These are phyloP conservation scores for Noctilio leporinus DNA, from an alignment of 2,113 vertebrate species.

Conservation along the genomic window DNA sequence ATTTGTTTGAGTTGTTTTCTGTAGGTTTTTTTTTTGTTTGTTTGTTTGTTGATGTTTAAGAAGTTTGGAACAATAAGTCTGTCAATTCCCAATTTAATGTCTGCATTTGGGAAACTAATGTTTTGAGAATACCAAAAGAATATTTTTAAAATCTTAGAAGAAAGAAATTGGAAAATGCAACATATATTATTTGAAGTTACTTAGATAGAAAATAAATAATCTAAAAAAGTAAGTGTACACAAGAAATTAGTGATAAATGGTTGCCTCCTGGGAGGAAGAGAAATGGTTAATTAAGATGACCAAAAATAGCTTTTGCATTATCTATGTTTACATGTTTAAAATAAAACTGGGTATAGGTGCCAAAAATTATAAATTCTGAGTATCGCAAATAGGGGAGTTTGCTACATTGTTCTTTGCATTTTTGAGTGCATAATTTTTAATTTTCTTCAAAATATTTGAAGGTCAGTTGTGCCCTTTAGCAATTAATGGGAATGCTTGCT, in stretches of 20 bases:
- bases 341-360: not conserved
- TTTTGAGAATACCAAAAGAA: constrained; percentile 1
- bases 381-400: not conserved
- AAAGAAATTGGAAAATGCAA: not conserved
- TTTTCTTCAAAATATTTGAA: constrained; percentile 24
- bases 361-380: not conserved
- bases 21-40: too few species aligned
- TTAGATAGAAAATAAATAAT: constrained; percentile 17
- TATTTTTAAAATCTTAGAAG: constrained; percentile 1
- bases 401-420: not conserved
- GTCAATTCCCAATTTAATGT: not conserved
- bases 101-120: not conserved
- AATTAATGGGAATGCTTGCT: constrained; percentile 9
- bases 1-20: not conserved
- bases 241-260: not conserved
- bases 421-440: not conserved
- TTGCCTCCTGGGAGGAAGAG: not conserved
- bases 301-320: not conserved
- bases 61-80: not conserved
- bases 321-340: constrained; percentile 15
- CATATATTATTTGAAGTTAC: not conserved
- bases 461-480: not conserved
- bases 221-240: not conserved
- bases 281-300: not conserved
- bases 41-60: not conserved